These are phyloP conservation scores for Synanthedon tipuliformis DNA, from an alignment of 2,888 invertebrate genomes.

Conservation along the genomic window DNA sequence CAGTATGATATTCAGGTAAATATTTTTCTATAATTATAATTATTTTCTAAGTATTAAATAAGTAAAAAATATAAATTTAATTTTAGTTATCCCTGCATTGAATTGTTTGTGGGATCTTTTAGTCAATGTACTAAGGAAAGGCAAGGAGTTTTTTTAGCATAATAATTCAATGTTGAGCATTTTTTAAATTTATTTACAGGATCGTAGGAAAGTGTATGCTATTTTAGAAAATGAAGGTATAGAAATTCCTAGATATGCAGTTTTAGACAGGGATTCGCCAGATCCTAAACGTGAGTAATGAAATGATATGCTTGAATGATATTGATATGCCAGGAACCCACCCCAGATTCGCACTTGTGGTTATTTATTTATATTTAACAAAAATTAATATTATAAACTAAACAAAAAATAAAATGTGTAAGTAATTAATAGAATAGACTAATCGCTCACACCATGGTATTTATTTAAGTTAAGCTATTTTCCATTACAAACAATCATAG, in stretches of 20 bases:
- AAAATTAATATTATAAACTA: not conserved
- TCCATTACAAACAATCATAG: too few relatives aligned
- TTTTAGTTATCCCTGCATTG: not conserved
- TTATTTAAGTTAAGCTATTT: too few relatives aligned
- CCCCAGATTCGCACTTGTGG: not conserved
- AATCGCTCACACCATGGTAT: too few relatives aligned
- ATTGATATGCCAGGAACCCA: not conserved
- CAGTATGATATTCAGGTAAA: conserved; percentile 95
- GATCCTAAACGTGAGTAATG: conserved; percentile 85
- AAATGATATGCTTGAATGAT: not conserved
- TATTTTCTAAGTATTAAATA: not conserved
- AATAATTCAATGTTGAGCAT: too few relatives aligned
- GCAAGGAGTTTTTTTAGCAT: too few relatives aligned
- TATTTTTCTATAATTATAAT: not conserved
- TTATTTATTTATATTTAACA: not conserved
- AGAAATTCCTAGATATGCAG: conserved; percentile 97
- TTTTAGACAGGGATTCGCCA: conserved; percentile 92
- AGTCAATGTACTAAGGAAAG: too few relatives aligned
- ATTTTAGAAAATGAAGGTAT: conserved; percentile 95
- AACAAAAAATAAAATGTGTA: too few relatives aligned
- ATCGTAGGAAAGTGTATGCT: conserved; percentile 93
- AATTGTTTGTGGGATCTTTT: conserved; percentile 1
- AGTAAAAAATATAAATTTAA: not conserved
- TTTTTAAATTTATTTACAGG: conserved; percentile 54
- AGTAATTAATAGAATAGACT: too few relatives aligned